Evolutionary conservation across 2,888 invertebrate genomes (phyloP), one percentile per base, ranked within the genome.

Genomic region (Drosophila borealis): DNA sequence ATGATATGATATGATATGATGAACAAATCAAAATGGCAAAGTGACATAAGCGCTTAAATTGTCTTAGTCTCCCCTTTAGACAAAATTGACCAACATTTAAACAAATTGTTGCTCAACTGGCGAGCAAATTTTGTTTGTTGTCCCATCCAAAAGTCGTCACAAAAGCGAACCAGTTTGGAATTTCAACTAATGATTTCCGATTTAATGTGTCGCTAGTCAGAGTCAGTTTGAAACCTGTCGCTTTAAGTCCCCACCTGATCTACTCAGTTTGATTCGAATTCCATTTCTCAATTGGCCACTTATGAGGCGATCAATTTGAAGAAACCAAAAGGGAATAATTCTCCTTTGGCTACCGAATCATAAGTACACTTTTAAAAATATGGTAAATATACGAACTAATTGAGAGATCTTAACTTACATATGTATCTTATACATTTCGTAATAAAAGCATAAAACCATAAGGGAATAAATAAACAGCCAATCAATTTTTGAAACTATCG

Each of bases 131-230:
- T 72, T 49, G 72, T 50, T 61, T 49, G 70, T 59, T 59, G 68
- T 36, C 42, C 53, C 42, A 45, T 37, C 39, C 25, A 33, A 33
- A 41, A 60, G 57, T 62, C 55, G 36, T 42, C 45, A 61, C 56
- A 51, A 60, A 63, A 71, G 36, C 64, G 78, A 81, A 81, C 84
- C 74, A 74, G 81, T 87, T 80, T 76, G 64, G 78, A 46, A 72
- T 66, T 81, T 81, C 45, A 67, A 62, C 70, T 72, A 62, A 74
- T 69, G 59, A 76, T 80, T 71, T 79, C 80, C 78, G 76, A 75
- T 62, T 71, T 46, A 57, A 45, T 56, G 42, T 25, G 19, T 44
- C 14, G 14, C n/a, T 19, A 34, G 37, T 14, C 13, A 41, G 36
- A 65, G 53, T 71, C 29, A 8, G 55, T 36, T 70, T 55, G 50